Base-by-base conservation (phyloP, 2,113 vertebrate species). In the Calonectris borealis region DNA sequence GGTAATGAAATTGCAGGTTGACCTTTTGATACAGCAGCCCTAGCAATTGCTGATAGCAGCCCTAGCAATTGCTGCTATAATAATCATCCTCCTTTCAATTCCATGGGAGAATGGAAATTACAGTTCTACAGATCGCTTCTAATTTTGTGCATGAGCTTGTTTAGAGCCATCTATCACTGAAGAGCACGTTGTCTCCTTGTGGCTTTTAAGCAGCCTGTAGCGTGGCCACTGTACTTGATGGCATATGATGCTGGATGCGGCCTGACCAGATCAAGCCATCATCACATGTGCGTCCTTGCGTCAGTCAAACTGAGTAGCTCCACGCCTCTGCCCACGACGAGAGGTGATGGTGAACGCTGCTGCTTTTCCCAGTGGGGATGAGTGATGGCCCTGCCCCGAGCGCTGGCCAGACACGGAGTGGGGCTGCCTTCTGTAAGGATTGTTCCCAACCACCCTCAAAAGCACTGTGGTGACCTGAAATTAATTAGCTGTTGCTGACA, bases 101-200 rank as follows among this genome's bases (percentile, higher is more conserved):
- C 88, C 64, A 60, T 68, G 49, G 44, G 70, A 94, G 36, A 92
- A 95, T 85, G 58, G 46, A 97, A 85, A 93, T 84, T 80, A 29
- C 52, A 72, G 62, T 66, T 86, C 73, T 92, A 61, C 70, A 73
- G 34, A 80, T 81, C 82, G 65, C 65, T 86, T 90, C 86, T 96
- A 61, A 94, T 96, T 93, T 94, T 95, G 80, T 96, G 31, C 83
- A 54, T 69, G 71, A 87, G 32, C 75, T 96, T 96, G 31, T 94
- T 88, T 82, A 84, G 88, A 90, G 61, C 58, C 16, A 29, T 88
- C 66, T 80, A 32, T 92, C 68, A 84, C 52, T 76, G 72, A 90
- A 94, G 80, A 94, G 27, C 20, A 20, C 60, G 54, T 70, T 87
- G 36, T 81, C 60, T 86, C 70, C 68, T 38, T 58, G 83, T 92